Percentiles rank a stretch among this genome's conserved stretches.
phyloP scores from a whole-genome alignment of 2,797 vertebrate species.

The Aldrovandia affinis region DNA sequence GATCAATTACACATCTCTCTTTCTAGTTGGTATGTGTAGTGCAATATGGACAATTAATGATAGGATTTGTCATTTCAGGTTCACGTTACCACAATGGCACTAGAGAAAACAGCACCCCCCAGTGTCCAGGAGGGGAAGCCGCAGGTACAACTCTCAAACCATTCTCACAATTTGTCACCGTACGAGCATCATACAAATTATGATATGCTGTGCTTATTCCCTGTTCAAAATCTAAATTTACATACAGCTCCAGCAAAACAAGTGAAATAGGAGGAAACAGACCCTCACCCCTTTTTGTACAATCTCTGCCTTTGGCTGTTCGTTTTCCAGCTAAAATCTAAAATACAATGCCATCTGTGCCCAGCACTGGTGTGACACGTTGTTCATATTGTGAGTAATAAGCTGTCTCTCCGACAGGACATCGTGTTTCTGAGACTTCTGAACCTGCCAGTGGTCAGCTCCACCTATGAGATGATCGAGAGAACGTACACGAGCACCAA shows the following conservation, averaged over 20 bases:
- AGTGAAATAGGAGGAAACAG: not conserved
- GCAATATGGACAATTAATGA: not conserved
- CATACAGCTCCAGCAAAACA: not conserved
- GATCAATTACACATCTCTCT: not conserved
- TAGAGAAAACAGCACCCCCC: not conserved
- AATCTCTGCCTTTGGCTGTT: too few relatives aligned
- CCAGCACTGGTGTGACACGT: not conserved
- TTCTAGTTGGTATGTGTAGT: not conserved
- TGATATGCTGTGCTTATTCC: not conserved
- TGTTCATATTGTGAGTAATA: not conserved
- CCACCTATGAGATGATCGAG: conserved; percentile 68
- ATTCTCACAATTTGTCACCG: not conserved
- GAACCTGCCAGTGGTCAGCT: conserved; percentile 72
- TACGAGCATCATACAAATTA: not conserved
- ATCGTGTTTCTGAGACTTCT: conserved; percentile 72
- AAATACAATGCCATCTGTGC: too few relatives aligned
- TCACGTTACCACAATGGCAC: not conserved
- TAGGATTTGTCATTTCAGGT: not conserved
- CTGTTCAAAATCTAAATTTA: not conserved
- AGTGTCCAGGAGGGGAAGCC: not conserved
- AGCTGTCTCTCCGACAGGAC: conserved; percentile 52
- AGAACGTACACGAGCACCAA: conserved; percentile 73
- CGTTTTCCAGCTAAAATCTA: too few relatives aligned
- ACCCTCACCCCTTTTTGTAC: not conserved
- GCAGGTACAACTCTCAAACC: not conserved